phyloP scores from a whole-genome alignment of 2,888 invertebrate species.

The Apomyelois bistriatella region DNA sequence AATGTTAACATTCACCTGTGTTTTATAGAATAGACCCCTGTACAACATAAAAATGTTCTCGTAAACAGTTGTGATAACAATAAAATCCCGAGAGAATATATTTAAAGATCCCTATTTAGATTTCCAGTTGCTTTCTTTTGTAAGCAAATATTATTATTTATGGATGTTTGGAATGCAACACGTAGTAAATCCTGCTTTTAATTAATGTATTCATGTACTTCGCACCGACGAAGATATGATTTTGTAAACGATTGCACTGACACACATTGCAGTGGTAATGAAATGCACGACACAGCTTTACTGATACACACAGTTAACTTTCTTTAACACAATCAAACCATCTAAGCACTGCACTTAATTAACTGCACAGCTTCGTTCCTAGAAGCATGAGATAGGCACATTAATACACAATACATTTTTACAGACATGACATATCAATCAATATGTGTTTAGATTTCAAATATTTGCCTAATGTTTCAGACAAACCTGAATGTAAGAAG shows the following conservation, averaged over 20 bases:
- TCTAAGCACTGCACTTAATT: constrained; percentile 59
- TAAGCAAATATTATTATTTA: constrained; percentile 6
- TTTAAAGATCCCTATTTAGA: constrained; percentile 14
- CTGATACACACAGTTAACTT: constrained; percentile 50
- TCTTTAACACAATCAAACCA: constrained; percentile 49
- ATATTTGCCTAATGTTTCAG: constrained; percentile 70
- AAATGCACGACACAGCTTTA: constrained; percentile 37
- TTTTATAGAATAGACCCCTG: constrained; percentile 8
- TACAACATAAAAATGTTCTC: constrained; percentile 12
- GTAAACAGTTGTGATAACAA: constrained; percentile 29
- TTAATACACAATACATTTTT: neutral
- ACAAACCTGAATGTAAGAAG: constrained; percentile 95
- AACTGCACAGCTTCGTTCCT: constrained; percentile 68
- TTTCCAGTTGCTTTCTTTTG: constrained; percentile 13
- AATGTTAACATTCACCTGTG: constrained; percentile 20
- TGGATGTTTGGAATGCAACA: constrained; percentile 16
- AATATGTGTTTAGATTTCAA: neutral
- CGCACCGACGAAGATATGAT: constrained; percentile 10
- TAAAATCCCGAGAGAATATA: constrained; percentile 14
- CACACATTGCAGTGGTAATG: constrained; percentile 15
- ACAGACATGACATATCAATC: neutral
- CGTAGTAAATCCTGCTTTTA: constrained; percentile 18
- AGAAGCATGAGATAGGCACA: constrained; percentile 49
- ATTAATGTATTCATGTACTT: constrained; percentile 14
- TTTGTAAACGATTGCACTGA: constrained; percentile 15